Evolutionary conservation across 2,888 invertebrate species (phyloP), one percentile per base, ranked within the genome.

Genomic region (Tolmerus cingulatus): DNA sequence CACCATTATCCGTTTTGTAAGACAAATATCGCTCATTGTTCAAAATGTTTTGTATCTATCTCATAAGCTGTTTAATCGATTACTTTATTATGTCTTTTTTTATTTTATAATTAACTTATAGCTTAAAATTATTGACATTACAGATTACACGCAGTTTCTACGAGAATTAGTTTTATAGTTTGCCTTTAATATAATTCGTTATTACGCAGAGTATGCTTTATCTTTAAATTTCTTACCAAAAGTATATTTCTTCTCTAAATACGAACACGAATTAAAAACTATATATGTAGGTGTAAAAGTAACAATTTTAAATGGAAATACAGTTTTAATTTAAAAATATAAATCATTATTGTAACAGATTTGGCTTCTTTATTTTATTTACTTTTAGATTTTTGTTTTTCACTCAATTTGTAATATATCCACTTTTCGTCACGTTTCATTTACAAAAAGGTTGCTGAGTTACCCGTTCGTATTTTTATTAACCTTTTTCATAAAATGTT

Each of bases 81-180:
- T 37, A 66, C 66, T 66, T 66, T 79, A 79, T 14, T 1, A 82
- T 34, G 16, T 82, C 34, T 43, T 74, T 85, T 84, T 85, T 85
- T 85, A 74, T 74, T 46, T 85, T 85, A 85, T 66, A 74, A 30
- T 85, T 85, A 85, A 85, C 40, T 85, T 85, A 85, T 84, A 85
- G 74, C 74, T 74, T 74, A 85, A 85, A 85, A 74, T 30, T 27
- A 40, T 74, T 85, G 74, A 43, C 43, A 46, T 74, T 46, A 74
- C 23, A 85, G 30, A 85, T 57, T 27, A 79, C 51, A 79, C n/a
- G 82, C 30, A 55, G 82, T 82, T 85, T 85, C 46, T 85, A 85
- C 46, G 74, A 34, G 85, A 85, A 85, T 85, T 74, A 74, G 43
- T 46, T 66, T 66, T 74, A 74, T 74, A 46, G 27, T 74, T 40